Conservation (phyloP, 2,888 invertebrate genomes). For the Eretmocerus hayati region DNA sequence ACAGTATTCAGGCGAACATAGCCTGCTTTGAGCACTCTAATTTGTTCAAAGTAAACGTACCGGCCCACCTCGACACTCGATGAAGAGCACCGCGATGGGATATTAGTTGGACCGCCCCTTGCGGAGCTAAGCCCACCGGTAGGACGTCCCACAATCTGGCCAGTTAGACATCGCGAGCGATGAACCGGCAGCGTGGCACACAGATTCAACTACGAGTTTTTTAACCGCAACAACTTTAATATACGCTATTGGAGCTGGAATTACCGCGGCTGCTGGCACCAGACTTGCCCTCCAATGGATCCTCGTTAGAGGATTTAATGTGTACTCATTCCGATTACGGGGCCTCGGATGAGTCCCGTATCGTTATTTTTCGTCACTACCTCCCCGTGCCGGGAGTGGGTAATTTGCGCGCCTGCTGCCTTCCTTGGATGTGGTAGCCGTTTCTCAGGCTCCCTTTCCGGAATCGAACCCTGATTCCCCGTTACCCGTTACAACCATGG, state of each 20-base stretch:
- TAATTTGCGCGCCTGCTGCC: conserved; percentile 66
- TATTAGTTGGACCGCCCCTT: conserved; percentile 34
- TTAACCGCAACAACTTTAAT: conserved; percentile 60
- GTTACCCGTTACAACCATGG: conserved; percentile 56
- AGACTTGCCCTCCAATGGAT: conserved; percentile 62
- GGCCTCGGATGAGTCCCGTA: conserved; percentile 49
- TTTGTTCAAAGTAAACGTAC: conserved; percentile 61
- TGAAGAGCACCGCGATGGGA: conserved; percentile 43
- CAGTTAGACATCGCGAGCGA: conserved; percentile 43
- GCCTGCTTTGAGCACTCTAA: conserved; percentile 61
- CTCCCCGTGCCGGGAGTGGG: conserved; percentile 56
- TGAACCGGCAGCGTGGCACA: conserved; percentile 49
- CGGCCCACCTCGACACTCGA: conserved; percentile 49
- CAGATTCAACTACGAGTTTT: conserved; percentile 54
- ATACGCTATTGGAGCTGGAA: conserved; percentile 56
- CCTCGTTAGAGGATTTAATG: conserved; percentile 24
- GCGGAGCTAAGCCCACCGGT: conserved; percentile 34
- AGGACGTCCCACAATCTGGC: conserved; percentile 31
- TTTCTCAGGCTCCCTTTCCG: conserved; percentile 66
- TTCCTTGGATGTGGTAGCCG: conserved; percentile 66
- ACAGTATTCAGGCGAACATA: conserved; percentile 47
- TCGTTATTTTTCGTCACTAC: conserved; percentile 64
- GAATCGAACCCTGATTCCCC: conserved; percentile 70
- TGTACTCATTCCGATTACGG: conserved; percentile 33
- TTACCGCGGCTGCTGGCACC: conserved; percentile 68